Conservation (phyloP, 2,888 invertebrate species). For the Gymnoscelis rufifasciata region DNA sequence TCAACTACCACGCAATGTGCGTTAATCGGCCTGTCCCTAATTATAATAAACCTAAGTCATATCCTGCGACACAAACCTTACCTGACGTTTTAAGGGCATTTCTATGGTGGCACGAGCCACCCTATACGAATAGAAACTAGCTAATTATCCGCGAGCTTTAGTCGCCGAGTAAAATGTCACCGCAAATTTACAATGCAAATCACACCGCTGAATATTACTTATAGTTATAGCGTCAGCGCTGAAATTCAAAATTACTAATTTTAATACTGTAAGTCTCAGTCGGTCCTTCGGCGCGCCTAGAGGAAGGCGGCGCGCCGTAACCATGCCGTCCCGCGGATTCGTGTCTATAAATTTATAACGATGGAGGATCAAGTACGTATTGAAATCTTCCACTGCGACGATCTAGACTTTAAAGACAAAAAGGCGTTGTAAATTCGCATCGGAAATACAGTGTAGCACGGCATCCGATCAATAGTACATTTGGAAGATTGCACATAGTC, state of each 20-base stretch:
- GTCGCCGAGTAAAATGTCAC: constrained; percentile 64
- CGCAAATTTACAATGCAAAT: constrained; percentile 78
- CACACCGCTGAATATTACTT: constrained; percentile 73
- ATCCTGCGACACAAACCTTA: constrained; percentile 37
- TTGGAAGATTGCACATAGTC: constrained; percentile 59
- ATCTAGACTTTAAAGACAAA: constrained; percentile 39
- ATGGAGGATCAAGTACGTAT: constrained; percentile 76
- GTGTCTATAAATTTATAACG: constrained; percentile 44
- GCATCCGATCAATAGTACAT: constrained; percentile 66
- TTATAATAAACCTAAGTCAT: constrained; percentile 30
- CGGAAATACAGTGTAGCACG: constrained; percentile 55
- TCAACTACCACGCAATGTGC: constrained; percentile 40
- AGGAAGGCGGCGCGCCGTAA: constrained; percentile 63
- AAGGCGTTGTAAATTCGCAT: constrained; percentile 49
- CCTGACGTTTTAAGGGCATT: constrained; percentile 58
- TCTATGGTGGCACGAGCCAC: constrained; percentile 47
- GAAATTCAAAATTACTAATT: constrained; percentile 77
- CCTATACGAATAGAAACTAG: constrained; percentile 73
- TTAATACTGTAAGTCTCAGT: constrained; percentile 76
- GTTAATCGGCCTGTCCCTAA: constrained; percentile 42
- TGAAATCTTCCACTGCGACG: constrained; percentile 38
- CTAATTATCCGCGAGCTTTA: constrained; percentile 77
- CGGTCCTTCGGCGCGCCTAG: constrained; percentile 67
- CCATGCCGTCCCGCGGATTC: constrained; percentile 52
- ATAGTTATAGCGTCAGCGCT: constrained; percentile 70